These are phyloP conservation scores for Sycophaga agraensis DNA, from an alignment of 1,140 invertebrate genomes.

Conservation along the genomic window DNA sequence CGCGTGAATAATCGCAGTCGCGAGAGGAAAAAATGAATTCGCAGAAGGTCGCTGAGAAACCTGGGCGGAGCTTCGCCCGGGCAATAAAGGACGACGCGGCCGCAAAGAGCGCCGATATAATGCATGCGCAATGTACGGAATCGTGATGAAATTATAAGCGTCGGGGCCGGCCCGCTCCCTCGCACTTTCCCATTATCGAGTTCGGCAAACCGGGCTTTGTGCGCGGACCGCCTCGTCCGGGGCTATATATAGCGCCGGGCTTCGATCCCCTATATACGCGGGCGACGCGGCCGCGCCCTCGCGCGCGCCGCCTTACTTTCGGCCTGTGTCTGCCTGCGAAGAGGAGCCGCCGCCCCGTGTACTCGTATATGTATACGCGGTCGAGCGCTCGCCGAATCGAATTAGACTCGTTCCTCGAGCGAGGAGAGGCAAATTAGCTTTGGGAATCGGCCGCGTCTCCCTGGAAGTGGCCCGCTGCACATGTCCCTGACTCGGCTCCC, in stretches of 20 bases:
- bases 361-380: too few species aligned
- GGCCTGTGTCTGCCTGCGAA: too few species aligned
- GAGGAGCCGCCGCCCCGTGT: too few species aligned
- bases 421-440: constrained; percentile 10
- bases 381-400: background rate
- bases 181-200: constrained; percentile 13
- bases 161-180: too few species aligned
- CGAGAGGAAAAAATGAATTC: too few species aligned
- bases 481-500: background rate
- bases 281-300: too few species aligned
- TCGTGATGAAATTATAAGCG: too few species aligned
- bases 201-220: background rate
- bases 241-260: too few species aligned
- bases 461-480: constrained; percentile 14
- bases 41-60: background rate
- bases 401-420: background rate
- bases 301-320: too few species aligned
- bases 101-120: background rate
- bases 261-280: too few species aligned
- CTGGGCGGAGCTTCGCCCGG: background rate
- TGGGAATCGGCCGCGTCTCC: constrained; percentile 18
- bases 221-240: background rate
- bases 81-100: background rate
- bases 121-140: constrained; percentile 5
- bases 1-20: background rate